Base-by-base conservation (phyloP, 2,113 vertebrate species). In the Talpa occidentalis region DNA sequence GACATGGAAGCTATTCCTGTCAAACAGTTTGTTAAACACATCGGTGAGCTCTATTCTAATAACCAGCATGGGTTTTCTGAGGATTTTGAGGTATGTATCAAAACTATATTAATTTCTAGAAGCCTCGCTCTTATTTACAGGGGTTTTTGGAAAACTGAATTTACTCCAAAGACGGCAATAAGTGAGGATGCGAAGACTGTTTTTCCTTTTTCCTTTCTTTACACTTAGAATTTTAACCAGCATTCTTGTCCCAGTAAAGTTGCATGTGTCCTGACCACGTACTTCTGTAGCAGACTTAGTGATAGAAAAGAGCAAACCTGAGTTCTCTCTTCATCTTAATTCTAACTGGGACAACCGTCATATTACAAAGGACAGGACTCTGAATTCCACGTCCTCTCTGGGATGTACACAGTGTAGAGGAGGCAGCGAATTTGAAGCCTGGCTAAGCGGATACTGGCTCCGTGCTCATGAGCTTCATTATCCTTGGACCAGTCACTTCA, bases 1-100 rank as follows among this genome's bases (percentile, higher is more conserved):
- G 99, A 99, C 96, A 99, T 99, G 99, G 99, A 99, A 96, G 99
- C 99, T 90, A 98, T 99, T 97, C 98, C 99, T 85, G 99, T 99
- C 96, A 99, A 99, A 97, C 99, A 99, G 97, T 99, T 99, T 77
- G 97, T 99, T 93, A 99, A 99, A 98, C 99, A 99, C 97, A 98
- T 99, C 91, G 98, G 98, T 82, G 99, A 99, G 73, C 99, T 99
- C 66, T 99, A 99, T 93, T 98, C 99, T 92, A 99, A 99, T 97
- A 99, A 99, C 98, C 99, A 99, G 97, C 99, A 98, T 78, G 99
- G 99, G 87, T 99, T 99, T 98, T 99, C 99, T 0, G 98, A 99
- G 96, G 99, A 99, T 73, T 99, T 99, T 98, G 99, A 99, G 99
- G 99, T 99, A 98, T 0, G 72, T 97, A 95, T 97, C 90, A 96